Base-by-base conservation (phyloP, 2,113 vertebrate species). In the Toxostoma redivivum region DNA sequence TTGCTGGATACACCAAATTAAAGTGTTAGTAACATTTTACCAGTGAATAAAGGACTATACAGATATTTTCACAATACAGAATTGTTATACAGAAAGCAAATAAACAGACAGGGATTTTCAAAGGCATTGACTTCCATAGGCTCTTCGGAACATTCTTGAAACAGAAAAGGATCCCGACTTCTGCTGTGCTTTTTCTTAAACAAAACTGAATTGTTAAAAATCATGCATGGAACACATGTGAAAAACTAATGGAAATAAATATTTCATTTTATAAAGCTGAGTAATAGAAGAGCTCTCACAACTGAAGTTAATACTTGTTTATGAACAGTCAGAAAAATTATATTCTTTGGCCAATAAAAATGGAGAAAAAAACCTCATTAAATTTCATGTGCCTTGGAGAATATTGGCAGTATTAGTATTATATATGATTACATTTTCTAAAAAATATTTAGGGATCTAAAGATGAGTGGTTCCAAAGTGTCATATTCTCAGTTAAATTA, bases 1-100 rank as follows among this genome's bases (percentile, higher is more conserved):
- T 97, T 91, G 45, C 81, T 97, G 86, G 65, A 92, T 80, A 96
- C 91, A 84, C 86, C 86, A 92, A 97, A 97, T 97, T 95, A 94
- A 97, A 47, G 31, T 42, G 76, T 83, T 84, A 76, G 65, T 89
- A 97, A 97, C 73, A 84, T 97, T 97, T 97, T 96, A 85, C 71
- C 73, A 95, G 57, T 86, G 80, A 96, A 81, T 92, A 96, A 96
- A 93, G 64, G 44, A 67, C 88, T 94, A 35, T 73, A 92, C 8
- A 78, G 91, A 69, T 70, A 94, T 71, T 94, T 81, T 95, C 45
- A 58, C 72, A 94, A 76, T 64, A 82, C 79, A 70, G 60, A 61
- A 69, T 62, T 85, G 78, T 79, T 94, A 81, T 90, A 60, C 58
- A 95, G 85, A 94, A 58, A 86, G 62, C 48, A 96, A 95, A 81